Evolutionary conservation across 2,888 invertebrate genomes (phyloP).

Genomic region (Eupithecia centaureata): DNA sequence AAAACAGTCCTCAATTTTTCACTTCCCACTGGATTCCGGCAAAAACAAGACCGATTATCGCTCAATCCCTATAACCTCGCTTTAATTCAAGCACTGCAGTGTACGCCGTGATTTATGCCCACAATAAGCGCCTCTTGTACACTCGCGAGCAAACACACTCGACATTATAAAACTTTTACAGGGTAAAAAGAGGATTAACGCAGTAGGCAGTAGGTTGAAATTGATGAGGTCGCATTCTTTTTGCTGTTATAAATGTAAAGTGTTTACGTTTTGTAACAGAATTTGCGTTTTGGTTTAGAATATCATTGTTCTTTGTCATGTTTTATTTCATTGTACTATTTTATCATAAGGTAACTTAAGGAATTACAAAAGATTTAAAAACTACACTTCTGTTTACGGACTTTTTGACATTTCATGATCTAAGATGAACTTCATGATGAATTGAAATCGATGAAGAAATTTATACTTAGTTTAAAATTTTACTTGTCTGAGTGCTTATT

Average conservation of each 20-base stretch:
- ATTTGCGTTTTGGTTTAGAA: not conserved
- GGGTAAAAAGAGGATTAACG: slow-evolving; percentile 20
- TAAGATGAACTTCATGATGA: no score
- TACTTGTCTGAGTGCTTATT: no score
- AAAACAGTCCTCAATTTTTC: not conserved
- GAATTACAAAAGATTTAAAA: no score
- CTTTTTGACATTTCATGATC: no score
- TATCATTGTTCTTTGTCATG: not conserved
- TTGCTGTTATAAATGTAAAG: slow-evolving; percentile 4
- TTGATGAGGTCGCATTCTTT: slow-evolving; percentile 18
- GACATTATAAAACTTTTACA: slow-evolving; percentile 32
- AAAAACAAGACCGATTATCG: not conserved
- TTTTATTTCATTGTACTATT: not conserved
- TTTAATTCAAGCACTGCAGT: slow-evolving; percentile 42
- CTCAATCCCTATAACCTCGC: slow-evolving; percentile 26
- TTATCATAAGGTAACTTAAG: not conserved
- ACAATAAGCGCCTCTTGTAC: slow-evolving; percentile 49
- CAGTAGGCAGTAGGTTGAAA: slow-evolving; percentile 13
- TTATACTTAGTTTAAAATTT: no score
- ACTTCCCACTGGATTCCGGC: not conserved
- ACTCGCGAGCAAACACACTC: slow-evolving; percentile 20
- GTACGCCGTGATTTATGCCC: slow-evolving; percentile 50
- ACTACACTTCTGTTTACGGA: no score
- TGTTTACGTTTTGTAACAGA: not conserved
- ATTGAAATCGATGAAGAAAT: no score